Conservation (phyloP, 2,888 invertebrate genomes). For the Caradrina clavipalpis region DNA sequence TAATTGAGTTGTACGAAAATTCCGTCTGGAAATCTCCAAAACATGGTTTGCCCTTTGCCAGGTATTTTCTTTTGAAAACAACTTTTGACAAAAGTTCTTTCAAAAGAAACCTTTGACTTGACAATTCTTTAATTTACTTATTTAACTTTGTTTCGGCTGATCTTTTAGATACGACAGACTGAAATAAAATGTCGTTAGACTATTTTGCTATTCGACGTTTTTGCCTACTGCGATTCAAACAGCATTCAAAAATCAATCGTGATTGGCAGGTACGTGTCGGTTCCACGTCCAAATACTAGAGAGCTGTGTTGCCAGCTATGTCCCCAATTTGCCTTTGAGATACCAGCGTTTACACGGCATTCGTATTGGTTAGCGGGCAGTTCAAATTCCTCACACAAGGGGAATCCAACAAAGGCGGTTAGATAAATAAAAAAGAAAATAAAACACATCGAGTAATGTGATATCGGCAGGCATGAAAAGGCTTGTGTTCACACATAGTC, state of each 20-base stretch:
- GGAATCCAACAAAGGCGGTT: conserved; percentile 11
- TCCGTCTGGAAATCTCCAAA: background rate
- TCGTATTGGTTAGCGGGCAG: conserved; percentile 30
- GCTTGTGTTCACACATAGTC: background rate
- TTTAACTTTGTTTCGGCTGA: conserved; percentile 14
- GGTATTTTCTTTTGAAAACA: conserved; percentile 13
- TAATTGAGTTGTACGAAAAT: background rate
- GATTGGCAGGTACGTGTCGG: conserved; percentile 28
- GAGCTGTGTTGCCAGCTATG: conserved; percentile 31
- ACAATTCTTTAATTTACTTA: conserved; percentile 36
- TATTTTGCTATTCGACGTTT: background rate
- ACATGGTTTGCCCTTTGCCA: background rate
- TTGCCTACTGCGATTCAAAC: background rate
- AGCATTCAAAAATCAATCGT: conserved; percentile 19
- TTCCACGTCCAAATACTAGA: conserved; percentile 29
- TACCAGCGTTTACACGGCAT: conserved; percentile 19
- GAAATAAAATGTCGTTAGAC: conserved; percentile 13
- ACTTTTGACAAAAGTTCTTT: conserved; percentile 16
- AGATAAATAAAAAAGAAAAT: conserved; percentile 1
- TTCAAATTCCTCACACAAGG: conserved; percentile 21
- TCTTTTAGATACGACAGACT: conserved; percentile 11
- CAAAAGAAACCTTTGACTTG: conserved; percentile 30
- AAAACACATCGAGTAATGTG: conserved; percentile 3
- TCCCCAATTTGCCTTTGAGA: conserved; percentile 49
- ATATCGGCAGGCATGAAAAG: background rate